A percentile compares a stretch with the other conserved stretches of the same genome.
These are phyloP conservation scores for Epinephelus cyanopodus DNA, from an alignment of 2,113 vertebrate species.

Conservation along the genomic window DNA sequence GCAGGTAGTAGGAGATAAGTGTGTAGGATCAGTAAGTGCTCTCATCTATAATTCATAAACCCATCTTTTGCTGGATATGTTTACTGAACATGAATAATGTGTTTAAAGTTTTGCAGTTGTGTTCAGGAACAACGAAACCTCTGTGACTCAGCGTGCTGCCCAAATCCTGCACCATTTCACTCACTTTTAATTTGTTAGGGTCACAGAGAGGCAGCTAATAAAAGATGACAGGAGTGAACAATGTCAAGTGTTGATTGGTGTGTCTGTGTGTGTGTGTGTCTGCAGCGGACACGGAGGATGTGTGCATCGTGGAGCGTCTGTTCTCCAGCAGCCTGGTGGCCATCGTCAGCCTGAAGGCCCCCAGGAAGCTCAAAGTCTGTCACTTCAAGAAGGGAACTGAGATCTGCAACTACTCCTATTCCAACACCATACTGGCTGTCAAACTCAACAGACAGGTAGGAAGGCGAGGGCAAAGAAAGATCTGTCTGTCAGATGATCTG, in stretches of 20 bases:
- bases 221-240: neutral
- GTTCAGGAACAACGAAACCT: neutral
- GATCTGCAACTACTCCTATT: slow-evolving; percentile 99
- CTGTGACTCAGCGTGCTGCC: neutral
- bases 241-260: slow-evolving; percentile 10
- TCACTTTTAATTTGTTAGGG: neutral
- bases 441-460: slow-evolving; percentile 97
- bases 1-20: neutral
- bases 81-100: neutral
- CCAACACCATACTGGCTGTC: slow-evolving; percentile 98
- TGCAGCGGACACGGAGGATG: slow-evolving; percentile 96
- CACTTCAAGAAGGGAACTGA: slow-evolving; percentile 99
- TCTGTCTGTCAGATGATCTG: neutral
- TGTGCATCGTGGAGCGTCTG: slow-evolving; percentile 97
- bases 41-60: neutral
- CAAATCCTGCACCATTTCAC: neutral
- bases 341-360: slow-evolving; percentile 98
- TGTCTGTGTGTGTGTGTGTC: neutral
- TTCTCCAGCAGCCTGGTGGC: slow-evolving; percentile 98
- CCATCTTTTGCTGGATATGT: neutral
- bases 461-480: neutral
- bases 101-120: neutral
- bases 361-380: slow-evolving; percentile 98
- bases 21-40: neutral
- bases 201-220: neutral